Percentiles rank a stretch among this genome's conserved stretches.
phyloP scores from a whole-genome alignment of 2,113 vertebrate species.

The Rhabdornis inornatus region DNA sequence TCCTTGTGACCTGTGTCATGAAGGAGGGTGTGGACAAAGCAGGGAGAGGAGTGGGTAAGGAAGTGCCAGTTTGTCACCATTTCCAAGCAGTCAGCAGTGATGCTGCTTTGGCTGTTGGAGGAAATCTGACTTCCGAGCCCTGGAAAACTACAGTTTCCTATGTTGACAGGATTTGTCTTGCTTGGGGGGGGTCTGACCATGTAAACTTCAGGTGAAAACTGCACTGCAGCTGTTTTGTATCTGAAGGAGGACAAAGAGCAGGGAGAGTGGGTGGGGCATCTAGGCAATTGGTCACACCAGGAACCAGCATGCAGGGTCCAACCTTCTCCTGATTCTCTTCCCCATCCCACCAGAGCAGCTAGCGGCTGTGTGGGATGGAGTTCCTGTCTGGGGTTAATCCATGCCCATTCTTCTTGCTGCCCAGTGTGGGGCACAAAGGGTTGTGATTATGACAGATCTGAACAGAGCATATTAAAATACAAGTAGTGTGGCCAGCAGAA shows the following conservation, averaged over 20 bases:
- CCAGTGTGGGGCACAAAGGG: not conserved
- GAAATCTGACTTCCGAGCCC: not conserved
- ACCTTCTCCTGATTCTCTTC: not conserved
- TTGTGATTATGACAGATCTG: not conserved
- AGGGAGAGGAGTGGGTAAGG: not conserved
- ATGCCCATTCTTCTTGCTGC: not conserved
- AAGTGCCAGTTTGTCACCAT: not conserved
- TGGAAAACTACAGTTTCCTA: not conserved
- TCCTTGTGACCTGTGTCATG: not conserved
- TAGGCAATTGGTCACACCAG: too few relatives aligned
- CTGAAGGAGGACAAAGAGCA: not conserved
- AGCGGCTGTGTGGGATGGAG: not conserved
- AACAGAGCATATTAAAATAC: not conserved
- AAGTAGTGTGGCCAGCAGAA: not conserved
- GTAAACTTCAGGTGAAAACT: not conserved
- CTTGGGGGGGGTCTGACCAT: not conserved
- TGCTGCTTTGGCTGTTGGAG: not conserved
- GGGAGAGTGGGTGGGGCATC: accelerated
- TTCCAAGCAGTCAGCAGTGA: not conserved
- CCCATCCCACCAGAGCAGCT: not conserved
- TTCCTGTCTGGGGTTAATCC: not conserved
- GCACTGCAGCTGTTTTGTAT: not conserved
- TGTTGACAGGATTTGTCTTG: not conserved
- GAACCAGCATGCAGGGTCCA: not conserved
- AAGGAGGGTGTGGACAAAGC: not conserved